These are phyloP conservation scores for Andricus curvator DNA, from an alignment of 2,888 invertebrate species.

Conservation along the genomic window DNA sequence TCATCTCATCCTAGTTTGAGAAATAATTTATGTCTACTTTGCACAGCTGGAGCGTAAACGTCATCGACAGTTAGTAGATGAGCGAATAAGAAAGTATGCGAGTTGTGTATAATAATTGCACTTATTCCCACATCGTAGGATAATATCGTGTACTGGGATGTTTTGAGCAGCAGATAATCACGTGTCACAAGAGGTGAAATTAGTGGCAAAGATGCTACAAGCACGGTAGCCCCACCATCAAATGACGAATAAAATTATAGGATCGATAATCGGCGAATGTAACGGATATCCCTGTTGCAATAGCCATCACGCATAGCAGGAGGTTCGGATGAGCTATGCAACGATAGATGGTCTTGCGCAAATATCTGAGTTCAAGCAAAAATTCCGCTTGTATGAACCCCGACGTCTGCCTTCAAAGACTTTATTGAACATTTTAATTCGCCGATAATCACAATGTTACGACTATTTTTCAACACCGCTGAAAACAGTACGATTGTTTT, in stretches of 20 bases:
- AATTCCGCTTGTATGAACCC: neutral
- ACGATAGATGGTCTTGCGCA: slow-evolving; percentile 20
- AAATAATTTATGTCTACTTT: slow-evolving; percentile 41
- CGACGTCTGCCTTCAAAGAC: neutral
- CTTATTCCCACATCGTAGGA: slow-evolving; percentile 62
- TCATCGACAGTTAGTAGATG: slow-evolving; percentile 51
- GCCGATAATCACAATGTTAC: slow-evolving; percentile 21
- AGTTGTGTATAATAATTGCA: slow-evolving; percentile 62
- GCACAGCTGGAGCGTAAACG: slow-evolving; percentile 48
- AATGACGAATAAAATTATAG: slow-evolving; percentile 43
- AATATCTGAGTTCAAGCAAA: slow-evolving; percentile 15
- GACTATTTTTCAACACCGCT: neutral
- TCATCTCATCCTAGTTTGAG: slow-evolving; percentile 38
- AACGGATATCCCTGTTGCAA: slow-evolving; percentile 43
- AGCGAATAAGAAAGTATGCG: slow-evolving; percentile 34
- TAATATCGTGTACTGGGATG: slow-evolving; percentile 49
- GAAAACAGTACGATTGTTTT: slow-evolving; percentile 26
- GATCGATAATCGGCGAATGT: slow-evolving; percentile 43
- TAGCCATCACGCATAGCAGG: slow-evolving; percentile 27
- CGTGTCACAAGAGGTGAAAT: slow-evolving; percentile 50
- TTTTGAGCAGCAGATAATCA: slow-evolving; percentile 50
- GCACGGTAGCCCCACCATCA: slow-evolving; percentile 38
- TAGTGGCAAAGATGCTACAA: slow-evolving; percentile 26
- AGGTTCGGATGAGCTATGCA: slow-evolving; percentile 38
- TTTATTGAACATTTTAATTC: slow-evolving; percentile 28